These are phyloP conservation scores for Hybos culiciformis DNA, from an alignment of 2,888 invertebrate species.

Conservation along the genomic window DNA sequence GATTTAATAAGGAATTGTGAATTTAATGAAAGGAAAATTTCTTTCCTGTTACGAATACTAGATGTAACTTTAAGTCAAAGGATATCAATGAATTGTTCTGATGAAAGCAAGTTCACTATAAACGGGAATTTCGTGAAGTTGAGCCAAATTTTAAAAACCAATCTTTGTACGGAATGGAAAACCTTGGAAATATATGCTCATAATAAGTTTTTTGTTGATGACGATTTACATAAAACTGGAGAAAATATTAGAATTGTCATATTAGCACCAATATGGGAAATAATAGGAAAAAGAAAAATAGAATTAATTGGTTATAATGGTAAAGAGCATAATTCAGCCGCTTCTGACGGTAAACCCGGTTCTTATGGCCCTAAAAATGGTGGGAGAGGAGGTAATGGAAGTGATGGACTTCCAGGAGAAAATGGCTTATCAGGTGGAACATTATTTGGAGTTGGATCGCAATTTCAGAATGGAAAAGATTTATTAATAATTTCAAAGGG, in stretches of 20 bases:
- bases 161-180: neutral
- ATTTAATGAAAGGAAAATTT: neutral
- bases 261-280: neutral
- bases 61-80: neutral
- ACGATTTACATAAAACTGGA: neutral
- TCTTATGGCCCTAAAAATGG: too few relatives aligned
- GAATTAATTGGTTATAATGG: neutral
- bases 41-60: neutral
- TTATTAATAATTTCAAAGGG: neutral
- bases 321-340: too few relatives aligned
- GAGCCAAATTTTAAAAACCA: neutral
- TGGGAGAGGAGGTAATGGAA: too few relatives aligned
- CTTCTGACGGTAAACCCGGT: too few relatives aligned
- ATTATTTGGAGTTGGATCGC: neutral
- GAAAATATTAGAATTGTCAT: neutral
- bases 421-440: neutral
- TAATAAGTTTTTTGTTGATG: neutral
- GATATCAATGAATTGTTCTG: neutral
- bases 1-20: too few relatives aligned
- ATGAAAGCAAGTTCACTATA: neutral
- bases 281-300: neutral
- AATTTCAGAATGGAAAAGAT: neutral
- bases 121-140: neutral
- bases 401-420: neutral
- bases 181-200: neutral